Evolutionary conservation across 2,797 vertebrate genomes (phyloP).

Genomic region (Ptychadena robeensis): DNA sequence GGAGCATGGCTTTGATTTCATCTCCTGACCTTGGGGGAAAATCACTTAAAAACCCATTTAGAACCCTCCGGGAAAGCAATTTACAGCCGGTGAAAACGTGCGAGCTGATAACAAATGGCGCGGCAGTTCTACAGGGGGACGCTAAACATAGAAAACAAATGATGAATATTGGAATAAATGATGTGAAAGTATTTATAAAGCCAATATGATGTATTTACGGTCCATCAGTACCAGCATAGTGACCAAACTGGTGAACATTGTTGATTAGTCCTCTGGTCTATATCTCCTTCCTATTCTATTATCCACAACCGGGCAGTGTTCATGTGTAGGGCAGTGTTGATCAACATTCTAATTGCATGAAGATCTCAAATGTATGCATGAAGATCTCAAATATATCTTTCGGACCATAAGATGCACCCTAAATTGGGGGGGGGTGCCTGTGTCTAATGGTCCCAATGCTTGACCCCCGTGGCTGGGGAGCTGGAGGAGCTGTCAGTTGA

Average conservation of each 20-base stretch:
- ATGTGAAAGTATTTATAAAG: not conserved
- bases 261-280: not conserved
- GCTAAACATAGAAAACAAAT: not conserved
- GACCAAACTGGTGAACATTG: not conserved
- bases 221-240: not conserved
- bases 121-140: not conserved
- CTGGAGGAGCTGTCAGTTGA: too few species aligned
- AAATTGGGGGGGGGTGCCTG: too few species aligned
- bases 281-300: not conserved
- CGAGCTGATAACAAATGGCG: not conserved
- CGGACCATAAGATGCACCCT: too few species aligned
- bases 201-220: not conserved
- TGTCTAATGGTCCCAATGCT: too few species aligned
- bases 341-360: too few species aligned
- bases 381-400: too few species aligned
- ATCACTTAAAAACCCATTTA: conserved; percentile 37
- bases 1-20: not conserved
- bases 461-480: too few species aligned
- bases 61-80: conserved; percentile 2
- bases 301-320: too few species aligned
- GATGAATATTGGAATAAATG: not conserved
- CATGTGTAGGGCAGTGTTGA: too few species aligned
- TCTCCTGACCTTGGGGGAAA: conserved; percentile 9
- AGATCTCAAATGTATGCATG: too few species aligned
- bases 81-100: not conserved